Base-by-base conservation (phyloP, 1,140 invertebrate genomes). In the Drosophila carrolli region DNA sequence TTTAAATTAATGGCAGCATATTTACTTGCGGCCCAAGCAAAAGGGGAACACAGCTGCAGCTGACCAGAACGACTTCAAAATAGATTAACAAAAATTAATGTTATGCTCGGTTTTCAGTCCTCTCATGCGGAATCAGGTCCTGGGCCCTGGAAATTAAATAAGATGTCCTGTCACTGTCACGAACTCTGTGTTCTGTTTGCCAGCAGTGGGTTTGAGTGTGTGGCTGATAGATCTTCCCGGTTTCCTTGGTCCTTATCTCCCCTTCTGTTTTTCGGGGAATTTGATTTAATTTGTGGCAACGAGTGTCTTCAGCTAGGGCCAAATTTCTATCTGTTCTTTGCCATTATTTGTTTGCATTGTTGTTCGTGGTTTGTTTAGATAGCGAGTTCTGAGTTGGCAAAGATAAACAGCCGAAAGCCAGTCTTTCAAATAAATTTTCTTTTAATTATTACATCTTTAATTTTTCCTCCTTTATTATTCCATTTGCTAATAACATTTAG, bases 1-100 rank as follows among this genome's bases (percentile, higher is more conserved):
- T 90, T 84, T 75, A 90, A 90, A 90, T 90, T 90, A 90, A 90
- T 90, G 85, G 85, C 82, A 60, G 85, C 78, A 79, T 85, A 90
- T 90, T 90, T 86, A 81, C 81, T 84, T 85, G 85, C 61, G 85
- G 85, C 62, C 83, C 44, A 11, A 27, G 44, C 5, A 41, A 71
- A 57, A 58, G 65, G 65, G 65, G 29, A 35, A 70, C 32, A 54
- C 65, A 57, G 61, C 74, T 60, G 66, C 38, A 61, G 70, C 60
- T 55, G 57, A 56, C 59, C 54, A 60, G 62, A 89, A 74, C 78
- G 75, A 84, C 81, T 80, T 78, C 66, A 78, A 84, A 89, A 89
- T 89, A 89, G 84, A 89, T 89, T 89, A 89, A 84, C 84, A 89
- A 84, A 89, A 89, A 89, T 89, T 89, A 89, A 89, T 89, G 84